A percentile compares a stretch with the other conserved stretches of the same genome.
Conservation (phyloP, 2,113 vertebrate genomes). For the Cyrtonyx montezumae region DNA sequence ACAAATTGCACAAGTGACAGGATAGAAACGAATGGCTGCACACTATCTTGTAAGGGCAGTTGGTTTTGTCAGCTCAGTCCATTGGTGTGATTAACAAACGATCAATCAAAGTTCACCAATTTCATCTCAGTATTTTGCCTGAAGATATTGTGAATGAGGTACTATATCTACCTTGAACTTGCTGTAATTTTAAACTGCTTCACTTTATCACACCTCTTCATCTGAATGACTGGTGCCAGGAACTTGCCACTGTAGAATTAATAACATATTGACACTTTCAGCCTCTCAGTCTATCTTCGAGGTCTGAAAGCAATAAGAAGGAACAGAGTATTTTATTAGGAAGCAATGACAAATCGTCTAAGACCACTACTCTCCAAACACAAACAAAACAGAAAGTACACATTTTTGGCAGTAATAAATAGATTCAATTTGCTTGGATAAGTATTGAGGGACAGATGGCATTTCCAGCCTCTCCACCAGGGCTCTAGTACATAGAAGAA, state of each 20-base stretch:
- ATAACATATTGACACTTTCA: conserved; percentile 61
- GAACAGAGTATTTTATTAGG: conserved; percentile 39
- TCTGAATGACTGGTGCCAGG: conserved; percentile 55
- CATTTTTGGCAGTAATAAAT: conserved; percentile 22
- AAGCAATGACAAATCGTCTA: not conserved
- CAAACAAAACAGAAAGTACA: conserved; percentile 17
- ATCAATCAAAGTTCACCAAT: conserved; percentile 26
- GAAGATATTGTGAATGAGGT: not conserved
- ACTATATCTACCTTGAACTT: conserved; percentile 19
- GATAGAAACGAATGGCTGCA: not conserved
- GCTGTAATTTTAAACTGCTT: conserved; percentile 40
- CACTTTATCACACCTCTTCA: conserved; percentile 58
- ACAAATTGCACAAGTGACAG: not conserved
- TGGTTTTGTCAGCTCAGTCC: not conserved
- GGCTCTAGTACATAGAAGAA: not conserved
- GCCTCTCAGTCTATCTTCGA: conserved; percentile 11
- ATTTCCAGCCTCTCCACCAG: not conserved
- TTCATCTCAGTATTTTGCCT: conserved; percentile 15
- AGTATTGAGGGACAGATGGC: not conserved
- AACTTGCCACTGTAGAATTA: conserved; percentile 57
- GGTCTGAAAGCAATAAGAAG: conserved; percentile 32
- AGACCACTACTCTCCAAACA: not conserved
- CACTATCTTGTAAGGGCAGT: not conserved
- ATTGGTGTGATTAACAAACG: conserved; percentile 28
- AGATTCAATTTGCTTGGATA: not conserved